A percentile compares a stretch with the other conserved stretches of the same genome.
Evolutionary conservation across 2,113 vertebrate genomes (phyloP).

Genomic region (Muntiacus reevesi): DNA sequence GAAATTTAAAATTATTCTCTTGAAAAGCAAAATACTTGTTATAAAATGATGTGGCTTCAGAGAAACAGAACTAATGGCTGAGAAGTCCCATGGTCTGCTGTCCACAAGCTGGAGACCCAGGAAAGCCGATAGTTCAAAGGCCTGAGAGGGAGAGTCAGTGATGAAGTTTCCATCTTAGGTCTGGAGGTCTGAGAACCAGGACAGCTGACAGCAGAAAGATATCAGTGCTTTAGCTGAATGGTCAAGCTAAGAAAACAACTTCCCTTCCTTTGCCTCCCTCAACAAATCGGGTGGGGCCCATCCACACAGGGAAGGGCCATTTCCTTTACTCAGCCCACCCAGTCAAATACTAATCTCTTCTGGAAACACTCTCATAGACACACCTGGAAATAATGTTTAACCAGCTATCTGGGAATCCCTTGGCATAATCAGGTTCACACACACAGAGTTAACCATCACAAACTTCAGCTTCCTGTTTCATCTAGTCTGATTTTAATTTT

Average conservation of each 20-base stretch:
- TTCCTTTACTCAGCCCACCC: background rate
- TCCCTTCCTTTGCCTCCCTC: background rate
- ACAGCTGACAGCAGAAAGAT: background rate
- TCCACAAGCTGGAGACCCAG: background rate
- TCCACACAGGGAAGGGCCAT: background rate
- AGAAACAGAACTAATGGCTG: background rate
- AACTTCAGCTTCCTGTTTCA: background rate
- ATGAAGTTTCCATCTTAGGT: background rate
- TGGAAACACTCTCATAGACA: background rate
- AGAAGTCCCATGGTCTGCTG: background rate
- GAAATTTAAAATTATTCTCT: background rate
- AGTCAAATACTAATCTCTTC: background rate
- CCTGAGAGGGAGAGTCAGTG: background rate
- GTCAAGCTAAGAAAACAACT: background rate
- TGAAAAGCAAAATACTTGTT: background rate
- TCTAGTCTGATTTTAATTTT: background rate
- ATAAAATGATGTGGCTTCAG: background rate
- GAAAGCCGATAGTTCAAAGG: background rate
- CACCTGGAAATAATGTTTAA: background rate
- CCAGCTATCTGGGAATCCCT: background rate
- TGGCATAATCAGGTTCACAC: background rate
- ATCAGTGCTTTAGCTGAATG: background rate
- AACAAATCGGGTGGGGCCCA: background rate
- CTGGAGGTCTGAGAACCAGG: background rate
- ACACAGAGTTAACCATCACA: background rate